Base-by-base conservation (phyloP, 2,113 vertebrate species). In the Cromileptes altivelis region DNA sequence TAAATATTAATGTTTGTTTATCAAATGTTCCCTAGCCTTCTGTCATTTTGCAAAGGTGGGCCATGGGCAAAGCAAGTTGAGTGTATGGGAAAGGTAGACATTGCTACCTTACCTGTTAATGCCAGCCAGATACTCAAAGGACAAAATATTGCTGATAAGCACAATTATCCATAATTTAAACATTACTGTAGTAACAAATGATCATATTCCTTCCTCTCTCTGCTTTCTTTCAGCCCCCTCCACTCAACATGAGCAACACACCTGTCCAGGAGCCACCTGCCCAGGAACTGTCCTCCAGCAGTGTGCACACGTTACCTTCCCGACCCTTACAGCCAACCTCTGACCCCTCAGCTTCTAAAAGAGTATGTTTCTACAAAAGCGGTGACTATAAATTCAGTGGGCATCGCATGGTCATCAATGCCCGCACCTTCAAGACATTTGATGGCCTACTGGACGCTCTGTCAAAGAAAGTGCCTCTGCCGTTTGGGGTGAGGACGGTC, bases 401-500 rank as follows among this genome's bases (percentile, higher is more conserved):
- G 6, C 97, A 99, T 81, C 96, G 95, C 80, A 95, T 99, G 94
- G 96, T 98, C 42, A 93, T 99, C 85, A 99, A 96, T 33, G 96
- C 91, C 42, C 96, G 97, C 1, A 97, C 97, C 45, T 98, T 98
- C 79, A 99, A 99, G 92, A 97, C 97, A 0, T 99, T 99, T 78
- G 98, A 99, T 50, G 96, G 97, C 21, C 90, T 99, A 49, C 92
- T 99, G 80, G 98, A 99, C 30, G 95, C 93, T 79, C 94, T 99
- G 79, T 99, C 98, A 67, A 96, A 95, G 78, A 96, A 97, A 90
- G 97, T 99, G 67, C 98, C 98, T 1, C 91, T 99, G 64, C 96
- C 98, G 9, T 99, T 99, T 58, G 98, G 98, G n/a, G 98, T 99
- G 55, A 94, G 98, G 75, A 99, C 96, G 88, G 98, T 99, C 83